phyloP scores from a whole-genome alignment of 2,888 invertebrate genomes.

The Cantharis lateralis region DNA sequence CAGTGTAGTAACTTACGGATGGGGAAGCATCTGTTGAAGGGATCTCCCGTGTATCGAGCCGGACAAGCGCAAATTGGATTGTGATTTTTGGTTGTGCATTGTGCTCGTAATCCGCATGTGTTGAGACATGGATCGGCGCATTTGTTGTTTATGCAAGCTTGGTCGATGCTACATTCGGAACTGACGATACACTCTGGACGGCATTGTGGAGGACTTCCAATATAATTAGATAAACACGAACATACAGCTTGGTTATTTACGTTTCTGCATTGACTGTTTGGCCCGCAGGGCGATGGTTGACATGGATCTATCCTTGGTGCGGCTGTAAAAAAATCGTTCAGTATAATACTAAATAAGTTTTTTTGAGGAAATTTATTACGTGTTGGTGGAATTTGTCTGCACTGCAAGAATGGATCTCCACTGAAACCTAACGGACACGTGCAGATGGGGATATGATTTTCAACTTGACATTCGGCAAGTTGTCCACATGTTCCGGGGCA shows the following conservation, averaged over 20 bases:
- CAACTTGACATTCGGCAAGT: conserved; percentile 77
- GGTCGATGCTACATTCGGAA: conserved; percentile 80
- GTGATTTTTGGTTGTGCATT: conserved; percentile 82
- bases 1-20: conserved; percentile 62
- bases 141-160: conserved; percentile 83
- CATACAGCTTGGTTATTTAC: conserved; percentile 83
- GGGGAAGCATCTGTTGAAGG: conserved; percentile 76
- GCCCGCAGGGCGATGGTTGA: conserved; percentile 84
- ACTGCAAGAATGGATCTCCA: conserved; percentile 83
- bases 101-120: conserved; percentile 84
- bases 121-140: conserved; percentile 88
- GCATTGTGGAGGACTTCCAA: conserved; percentile 80
- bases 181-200: conserved; percentile 87
- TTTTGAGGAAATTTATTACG: conserved; percentile 33
- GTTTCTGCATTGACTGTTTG: conserved; percentile 82
- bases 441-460: conserved; percentile 79
- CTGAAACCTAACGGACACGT: conserved; percentile 75
- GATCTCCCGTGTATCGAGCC: conserved; percentile 83
- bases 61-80: conserved; percentile 88
- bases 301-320: conserved; percentile 70
- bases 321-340: conserved; percentile 43
- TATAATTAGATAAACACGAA: conserved; percentile 78
- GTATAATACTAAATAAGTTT: background rate
- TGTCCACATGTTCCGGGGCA: conserved; percentile 84
- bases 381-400: conserved; percentile 61